Base-by-base conservation (phyloP, 2,113 vertebrate species). In the Syngnathus typhle region DNA sequence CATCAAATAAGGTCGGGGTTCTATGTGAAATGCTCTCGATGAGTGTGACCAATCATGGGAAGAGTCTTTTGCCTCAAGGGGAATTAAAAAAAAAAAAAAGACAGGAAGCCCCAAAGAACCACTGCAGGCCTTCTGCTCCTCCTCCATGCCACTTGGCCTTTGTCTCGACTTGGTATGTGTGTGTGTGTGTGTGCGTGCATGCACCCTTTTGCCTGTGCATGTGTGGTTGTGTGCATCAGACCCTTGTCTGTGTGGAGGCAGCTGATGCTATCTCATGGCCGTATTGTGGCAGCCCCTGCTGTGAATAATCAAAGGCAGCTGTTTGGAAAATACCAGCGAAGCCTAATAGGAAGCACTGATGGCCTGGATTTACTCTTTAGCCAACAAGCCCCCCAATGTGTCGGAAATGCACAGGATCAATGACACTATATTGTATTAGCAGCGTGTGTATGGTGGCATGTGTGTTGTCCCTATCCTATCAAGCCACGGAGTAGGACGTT, bases 261-360 rank as follows among this genome's bases (percentile, higher is more conserved):
- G 85, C 83, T 89, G 85, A 88, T 89, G 84, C 71, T 88, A 89
- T 91, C 85, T 89, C 82, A 80, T 80, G 81, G 83, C 86, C 76
- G 83, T 66, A 71, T 82, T 85, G 80, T 86, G 84, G 84, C 80
- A 84, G 82, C 77, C 69, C 80, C 82, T 78, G 85, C 86, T 88
- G 75, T 74, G 85, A 87, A 90, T 89, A 91, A 91, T 91, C 78
- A 81, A 85, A 88, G 83, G 80, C 91, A 92, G 88, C 84, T 91
- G 91, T 88, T 86, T 81, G 79, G 79, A 85, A 90, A 90, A 90
- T 88, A 88, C 86, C 84, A 82, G 78, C 82, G 82, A 90, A 89
- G 85, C 76, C 84, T 84, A 88, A 88, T 86, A 86, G 73, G 83
- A 77, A 82, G 85, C 73, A 71, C 73, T 80, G 81, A 78, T 75